A percentile compares a stretch with the other conserved stretches of the same genome.
Conservation (phyloP, 2,797 vertebrate genomes). For the Lithobates sylvaticus region DNA sequence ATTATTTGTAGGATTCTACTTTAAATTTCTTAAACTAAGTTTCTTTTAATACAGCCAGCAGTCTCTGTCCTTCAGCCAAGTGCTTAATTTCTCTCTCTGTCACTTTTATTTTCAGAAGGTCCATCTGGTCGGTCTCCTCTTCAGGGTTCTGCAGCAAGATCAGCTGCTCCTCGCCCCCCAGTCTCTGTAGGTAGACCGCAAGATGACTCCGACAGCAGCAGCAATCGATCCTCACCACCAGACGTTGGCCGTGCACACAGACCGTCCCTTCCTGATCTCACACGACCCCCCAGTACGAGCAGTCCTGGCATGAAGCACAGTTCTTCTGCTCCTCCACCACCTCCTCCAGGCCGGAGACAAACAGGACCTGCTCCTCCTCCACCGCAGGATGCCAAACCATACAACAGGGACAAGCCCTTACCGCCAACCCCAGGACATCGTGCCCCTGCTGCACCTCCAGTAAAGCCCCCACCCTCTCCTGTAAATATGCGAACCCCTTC, state of each 20-base stretch:
- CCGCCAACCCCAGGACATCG: slow-evolving; percentile 86
- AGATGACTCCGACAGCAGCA: slow-evolving; percentile 72
- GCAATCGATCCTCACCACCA: slow-evolving; percentile 76
- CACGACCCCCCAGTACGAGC: slow-evolving; percentile 75
- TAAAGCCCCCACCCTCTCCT: slow-evolving; percentile 82
- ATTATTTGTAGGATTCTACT: no score
- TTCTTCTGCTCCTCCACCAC: slow-evolving; percentile 75
- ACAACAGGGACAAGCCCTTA: slow-evolving; percentile 89
- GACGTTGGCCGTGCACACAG: slow-evolving; percentile 86
- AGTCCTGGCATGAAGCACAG: slow-evolving; percentile 80
- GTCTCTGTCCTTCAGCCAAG: no score
- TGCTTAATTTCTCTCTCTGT: no score
- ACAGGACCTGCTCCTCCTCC: slow-evolving; percentile 74
- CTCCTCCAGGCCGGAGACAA: slow-evolving; percentile 73
- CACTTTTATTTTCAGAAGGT: slow-evolving; percentile 75
- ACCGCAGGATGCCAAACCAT: slow-evolving; percentile 73
- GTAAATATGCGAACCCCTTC: slow-evolving; percentile 72
- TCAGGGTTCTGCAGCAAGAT: slow-evolving; percentile 81
- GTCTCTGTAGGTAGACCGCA: slow-evolving; percentile 73
- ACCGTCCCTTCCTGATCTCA: slow-evolving; percentile 89
- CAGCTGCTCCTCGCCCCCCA: slow-evolving; percentile 83
- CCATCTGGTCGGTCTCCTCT: slow-evolving; percentile 75
- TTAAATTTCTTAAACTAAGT: no score
- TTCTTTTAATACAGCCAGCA: no score
- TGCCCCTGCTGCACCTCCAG: slow-evolving; percentile 73